These are phyloP conservation scores for Schizopygopsis malacanthus DNA, from an alignment of 2,797 vertebrate species.

Conservation along the genomic window DNA sequence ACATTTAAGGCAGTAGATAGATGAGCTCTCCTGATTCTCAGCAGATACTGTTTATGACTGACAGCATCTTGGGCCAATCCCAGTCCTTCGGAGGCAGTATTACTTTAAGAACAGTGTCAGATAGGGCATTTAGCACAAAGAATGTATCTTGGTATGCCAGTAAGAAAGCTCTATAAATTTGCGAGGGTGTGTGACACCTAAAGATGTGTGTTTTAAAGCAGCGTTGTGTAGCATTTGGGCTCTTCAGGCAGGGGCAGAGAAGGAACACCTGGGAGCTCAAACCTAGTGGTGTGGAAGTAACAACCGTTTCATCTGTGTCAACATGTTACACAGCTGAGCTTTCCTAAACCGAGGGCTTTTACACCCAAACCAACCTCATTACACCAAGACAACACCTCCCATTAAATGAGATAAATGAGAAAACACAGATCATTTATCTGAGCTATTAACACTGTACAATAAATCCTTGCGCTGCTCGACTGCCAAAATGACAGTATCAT, in stretches of 20 bases:
- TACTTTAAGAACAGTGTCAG: constrained; percentile 20
- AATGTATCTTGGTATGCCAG: constrained; percentile 6
- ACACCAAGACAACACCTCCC: not conserved
- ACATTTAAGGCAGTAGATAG: constrained; percentile 16
- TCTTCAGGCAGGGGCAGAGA: constrained; percentile 34
- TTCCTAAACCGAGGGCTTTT: constrained; percentile 55
- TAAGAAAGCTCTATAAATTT: constrained; percentile 19
- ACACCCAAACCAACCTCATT: constrained; percentile 28
- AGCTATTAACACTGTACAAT: not conserved
- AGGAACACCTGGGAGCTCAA: constrained; percentile 53
- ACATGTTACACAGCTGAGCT: constrained; percentile 63
- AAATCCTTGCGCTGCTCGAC: constrained; percentile 22
- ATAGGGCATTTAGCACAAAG: constrained; percentile 7
- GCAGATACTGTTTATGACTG: constrained; percentile 28
- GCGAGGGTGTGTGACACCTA: constrained; percentile 10
- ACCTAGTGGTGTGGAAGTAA: constrained; percentile 68
- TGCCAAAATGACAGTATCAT: constrained; percentile 69
- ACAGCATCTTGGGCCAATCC: constrained; percentile 32
- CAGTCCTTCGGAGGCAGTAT: constrained; percentile 15
- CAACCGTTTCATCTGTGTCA: constrained; percentile 65
- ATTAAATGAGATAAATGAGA: constrained; percentile 28
- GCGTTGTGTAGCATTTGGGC: constrained; percentile 35
- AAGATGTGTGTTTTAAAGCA: constrained; percentile 50
- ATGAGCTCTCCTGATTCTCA: constrained; percentile 36
- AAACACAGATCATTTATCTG: constrained; percentile 15